Evolutionary conservation across 2,888 invertebrate species (phyloP).

Genomic region (Eupithecia inturbata): DNA sequence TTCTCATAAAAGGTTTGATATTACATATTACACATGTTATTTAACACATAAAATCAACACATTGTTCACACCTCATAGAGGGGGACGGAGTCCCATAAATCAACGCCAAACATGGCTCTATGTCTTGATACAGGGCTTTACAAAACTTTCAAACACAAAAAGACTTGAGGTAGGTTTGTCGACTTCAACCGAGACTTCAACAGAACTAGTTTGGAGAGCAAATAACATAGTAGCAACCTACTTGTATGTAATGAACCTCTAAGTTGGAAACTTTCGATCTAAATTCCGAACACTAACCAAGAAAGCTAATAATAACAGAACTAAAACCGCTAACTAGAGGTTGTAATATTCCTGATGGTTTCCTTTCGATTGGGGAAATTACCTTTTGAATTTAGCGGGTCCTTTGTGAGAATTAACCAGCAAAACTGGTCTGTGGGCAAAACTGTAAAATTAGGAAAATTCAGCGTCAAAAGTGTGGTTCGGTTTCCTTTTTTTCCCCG

Average conservation of each 20-base stretch:
- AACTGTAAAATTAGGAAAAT: not conserved
- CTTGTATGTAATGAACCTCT: slow-evolving; percentile 34
- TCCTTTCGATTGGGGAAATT: slow-evolving; percentile 13
- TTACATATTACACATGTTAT: not conserved
- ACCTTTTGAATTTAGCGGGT: slow-evolving; percentile 6
- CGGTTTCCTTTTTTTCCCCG: not conserved
- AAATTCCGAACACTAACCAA: slow-evolving; percentile 31
- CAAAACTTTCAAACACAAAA: slow-evolving; percentile 23
- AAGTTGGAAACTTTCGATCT: slow-evolving; percentile 30
- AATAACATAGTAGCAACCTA: slow-evolving; percentile 27
- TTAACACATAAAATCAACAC: not conserved
- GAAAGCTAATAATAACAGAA: slow-evolving; percentile 24
- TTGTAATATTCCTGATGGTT: slow-evolving; percentile 14
- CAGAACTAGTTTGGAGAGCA: slow-evolving; percentile 15
- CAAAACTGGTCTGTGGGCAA: not conserved
- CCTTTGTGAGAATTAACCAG: not conserved
- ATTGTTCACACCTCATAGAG: not conserved
- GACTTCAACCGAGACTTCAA: slow-evolving; percentile 12
- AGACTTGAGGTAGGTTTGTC: slow-evolving; percentile 16
- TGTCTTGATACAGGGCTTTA: slow-evolving; percentile 19
- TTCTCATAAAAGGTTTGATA: not conserved
- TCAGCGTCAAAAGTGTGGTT: not conserved
- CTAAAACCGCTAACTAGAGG: slow-evolving; percentile 15
- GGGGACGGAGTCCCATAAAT: slow-evolving; percentile 20
- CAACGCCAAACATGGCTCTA: slow-evolving; percentile 15